Percentiles rank a stretch among this genome's conserved stretches.
Evolutionary conservation across 1,140 invertebrate species (phyloP).

Genomic region (Condylostylus longicornis): DNA sequence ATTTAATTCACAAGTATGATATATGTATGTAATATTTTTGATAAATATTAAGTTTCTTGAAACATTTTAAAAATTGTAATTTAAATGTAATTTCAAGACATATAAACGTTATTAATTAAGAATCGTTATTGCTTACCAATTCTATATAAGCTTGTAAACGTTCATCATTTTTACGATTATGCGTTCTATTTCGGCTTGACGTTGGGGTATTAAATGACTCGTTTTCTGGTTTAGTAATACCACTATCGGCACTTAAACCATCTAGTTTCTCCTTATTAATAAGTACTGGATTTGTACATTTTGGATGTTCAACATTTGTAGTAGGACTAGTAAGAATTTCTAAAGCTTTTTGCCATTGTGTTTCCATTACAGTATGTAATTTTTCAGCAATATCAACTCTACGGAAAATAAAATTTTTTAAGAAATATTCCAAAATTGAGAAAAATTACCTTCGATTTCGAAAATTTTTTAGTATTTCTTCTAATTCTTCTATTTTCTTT

Average conservation of each 20-base stretch:
- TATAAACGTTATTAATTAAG: constrained; percentile 1
- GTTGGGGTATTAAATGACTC: constrained; percentile 23
- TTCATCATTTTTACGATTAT: constrained; percentile 18
- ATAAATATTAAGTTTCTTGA: too few relatives aligned
- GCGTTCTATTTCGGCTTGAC: constrained; percentile 18
- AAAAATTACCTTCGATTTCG: constrained; percentile 31
- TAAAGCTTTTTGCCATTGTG: constrained; percentile 60
- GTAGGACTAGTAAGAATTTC: constrained; percentile 45
- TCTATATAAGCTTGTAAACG: constrained; percentile 29
- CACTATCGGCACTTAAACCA: constrained; percentile 2
- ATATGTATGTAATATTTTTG: too few relatives aligned
- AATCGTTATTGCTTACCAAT: constrained; percentile 10
- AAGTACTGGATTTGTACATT: constrained; percentile 12
- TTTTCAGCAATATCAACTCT: constrained; percentile 50
- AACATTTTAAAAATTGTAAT: not conserved
- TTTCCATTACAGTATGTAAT: constrained; percentile 61
- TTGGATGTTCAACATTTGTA: constrained; percentile 8
- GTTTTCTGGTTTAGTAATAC: constrained; percentile 16
- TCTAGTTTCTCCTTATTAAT: constrained; percentile 8
- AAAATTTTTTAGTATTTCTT: constrained; percentile 40
- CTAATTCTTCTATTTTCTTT: constrained; percentile 45
- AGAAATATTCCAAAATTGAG: not conserved
- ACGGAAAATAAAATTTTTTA: not conserved
- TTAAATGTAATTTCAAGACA: not conserved
- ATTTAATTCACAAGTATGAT: too few relatives aligned